These are phyloP conservation scores for Crotalus helleri DNA, from an alignment of 2,113 vertebrate species.

Conservation along the genomic window DNA sequence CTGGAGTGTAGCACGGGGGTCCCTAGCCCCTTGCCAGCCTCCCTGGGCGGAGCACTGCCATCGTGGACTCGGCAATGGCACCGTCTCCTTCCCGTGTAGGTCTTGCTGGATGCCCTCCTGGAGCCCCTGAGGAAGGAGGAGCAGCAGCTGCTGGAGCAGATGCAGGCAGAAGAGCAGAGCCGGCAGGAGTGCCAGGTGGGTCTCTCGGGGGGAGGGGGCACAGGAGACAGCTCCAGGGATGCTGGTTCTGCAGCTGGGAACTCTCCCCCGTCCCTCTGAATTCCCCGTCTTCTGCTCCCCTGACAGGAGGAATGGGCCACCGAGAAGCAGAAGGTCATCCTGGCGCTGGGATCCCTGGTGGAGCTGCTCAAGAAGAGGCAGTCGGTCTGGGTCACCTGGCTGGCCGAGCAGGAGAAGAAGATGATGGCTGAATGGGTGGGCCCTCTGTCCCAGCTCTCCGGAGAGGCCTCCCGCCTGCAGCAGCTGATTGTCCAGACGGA, in stretches of 20 bases:
- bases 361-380: neutral
- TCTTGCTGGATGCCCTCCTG: neutral
- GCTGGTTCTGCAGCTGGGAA: neutral
- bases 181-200: neutral
- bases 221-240: neutral
- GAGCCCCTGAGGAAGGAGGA: neutral
- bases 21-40: too few relatives aligned
- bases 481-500: neutral
- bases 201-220: neutral
- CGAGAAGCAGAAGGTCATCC: neutral
- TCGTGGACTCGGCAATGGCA: neutral
- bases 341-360: neutral
- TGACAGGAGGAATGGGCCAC: neutral
- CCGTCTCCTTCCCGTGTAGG: accelerated
- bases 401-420: neutral
- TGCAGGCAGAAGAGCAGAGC: neutral
- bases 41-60: neutral
- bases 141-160: neutral
- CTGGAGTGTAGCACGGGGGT: too few relatives aligned
- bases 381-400: neutral
- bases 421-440: too few relatives aligned
- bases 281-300: neutral
- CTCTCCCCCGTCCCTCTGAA: neutral
- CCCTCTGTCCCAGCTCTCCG: neutral
- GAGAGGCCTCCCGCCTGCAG: neutral